Evolutionary conservation across 2,797 vertebrate species (phyloP).

Genomic region (Spheniscus humboldti): DNA sequence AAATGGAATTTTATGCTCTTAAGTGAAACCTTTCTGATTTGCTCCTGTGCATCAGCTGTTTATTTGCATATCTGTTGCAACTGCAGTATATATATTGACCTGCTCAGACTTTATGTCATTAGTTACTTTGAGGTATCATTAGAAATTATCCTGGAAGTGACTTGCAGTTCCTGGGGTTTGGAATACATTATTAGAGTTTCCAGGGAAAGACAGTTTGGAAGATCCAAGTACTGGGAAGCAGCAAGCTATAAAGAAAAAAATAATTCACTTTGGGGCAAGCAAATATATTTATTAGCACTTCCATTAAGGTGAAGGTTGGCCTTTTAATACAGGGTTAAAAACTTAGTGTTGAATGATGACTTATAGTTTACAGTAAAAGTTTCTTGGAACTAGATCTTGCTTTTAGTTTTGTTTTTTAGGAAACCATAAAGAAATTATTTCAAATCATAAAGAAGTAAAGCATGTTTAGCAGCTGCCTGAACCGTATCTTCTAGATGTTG

Average conservation of each 20-base stretch:
- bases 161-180: neutral
- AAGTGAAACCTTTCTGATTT: neutral
- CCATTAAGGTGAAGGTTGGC: neutral
- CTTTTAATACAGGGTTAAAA: neutral
- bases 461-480: neutral
- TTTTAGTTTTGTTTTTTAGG: neutral
- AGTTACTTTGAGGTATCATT: neutral
- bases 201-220: neutral
- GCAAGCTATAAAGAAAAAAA: neutral
- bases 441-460: neutral
- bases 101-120: neutral
- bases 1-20: neutral
- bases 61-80: neutral
- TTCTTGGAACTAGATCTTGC: neutral
- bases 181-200: neutral
- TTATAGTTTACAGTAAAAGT: neutral
- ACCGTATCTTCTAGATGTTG: neutral
- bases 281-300: neutral
- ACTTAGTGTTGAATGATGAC: neutral
- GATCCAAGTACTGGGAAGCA: neutral
- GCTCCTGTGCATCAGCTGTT: neutral
- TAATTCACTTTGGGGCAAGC: neutral
- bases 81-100: neutral
- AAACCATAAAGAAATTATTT: neutral
- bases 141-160: neutral